Evolutionary conservation across 2,888 invertebrate genomes (phyloP).

Genomic region (Perizoma flavofasciatum): DNA sequence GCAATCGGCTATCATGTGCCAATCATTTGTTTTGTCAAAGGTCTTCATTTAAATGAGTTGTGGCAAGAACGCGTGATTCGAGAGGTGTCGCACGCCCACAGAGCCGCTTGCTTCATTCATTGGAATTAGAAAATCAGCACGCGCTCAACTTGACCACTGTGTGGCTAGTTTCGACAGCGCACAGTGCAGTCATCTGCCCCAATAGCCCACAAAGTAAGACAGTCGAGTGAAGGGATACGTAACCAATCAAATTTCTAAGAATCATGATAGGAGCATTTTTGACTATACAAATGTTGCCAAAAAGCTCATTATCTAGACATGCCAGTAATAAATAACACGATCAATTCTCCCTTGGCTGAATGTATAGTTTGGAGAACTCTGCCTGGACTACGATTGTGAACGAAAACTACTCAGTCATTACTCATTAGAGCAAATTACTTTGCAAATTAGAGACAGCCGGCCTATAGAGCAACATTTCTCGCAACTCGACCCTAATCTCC

Average conservation of each 20-base stretch:
- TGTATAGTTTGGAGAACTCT: too few species aligned
- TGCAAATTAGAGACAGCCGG: not conserved
- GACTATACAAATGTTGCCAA: too few species aligned
- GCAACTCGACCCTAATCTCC: constrained; percentile 17
- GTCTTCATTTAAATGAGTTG: constrained; percentile 16
- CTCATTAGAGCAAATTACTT: too few species aligned
- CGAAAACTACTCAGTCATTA: too few species aligned
- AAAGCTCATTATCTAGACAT: too few species aligned
- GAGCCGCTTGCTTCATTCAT: constrained; percentile 17
- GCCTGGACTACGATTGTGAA: too few species aligned
- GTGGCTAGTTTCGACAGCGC: constrained; percentile 9
- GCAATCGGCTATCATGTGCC: not conserved
- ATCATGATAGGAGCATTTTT: too few species aligned
- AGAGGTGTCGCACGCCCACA: constrained; percentile 1
- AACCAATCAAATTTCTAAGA: too few species aligned
- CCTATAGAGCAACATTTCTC: constrained; percentile 7
- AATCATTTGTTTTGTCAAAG: constrained; percentile 13
- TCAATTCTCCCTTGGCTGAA: too few species aligned
- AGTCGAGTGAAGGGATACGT: too few species aligned
- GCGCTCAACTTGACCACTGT: constrained; percentile 24
- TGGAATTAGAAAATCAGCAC: constrained; percentile 26
- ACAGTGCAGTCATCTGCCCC: constrained; percentile 1
- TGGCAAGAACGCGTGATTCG: constrained; percentile 10
- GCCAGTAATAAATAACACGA: too few species aligned
- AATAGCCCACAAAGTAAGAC: not conserved